Evolutionary conservation across 2,113 vertebrate species (phyloP), one percentile per base, ranked within the genome.

Genomic region (Lophotis ruficrista): DNA sequence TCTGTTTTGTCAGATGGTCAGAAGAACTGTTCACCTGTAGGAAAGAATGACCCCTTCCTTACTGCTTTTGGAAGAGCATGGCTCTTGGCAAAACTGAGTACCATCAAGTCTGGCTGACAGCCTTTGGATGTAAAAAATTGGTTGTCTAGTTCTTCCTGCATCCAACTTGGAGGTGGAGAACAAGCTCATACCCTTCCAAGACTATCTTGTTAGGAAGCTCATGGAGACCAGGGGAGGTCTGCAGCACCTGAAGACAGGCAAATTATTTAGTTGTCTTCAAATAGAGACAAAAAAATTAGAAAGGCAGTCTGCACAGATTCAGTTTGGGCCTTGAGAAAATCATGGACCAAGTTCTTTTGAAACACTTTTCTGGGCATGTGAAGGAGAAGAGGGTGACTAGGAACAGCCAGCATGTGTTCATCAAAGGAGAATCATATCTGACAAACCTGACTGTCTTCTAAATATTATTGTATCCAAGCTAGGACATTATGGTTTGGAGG

Each of bases 191-290:
- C 27, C 10, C 28, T 66, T 71, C 41, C 37, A 68, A 71, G 22
- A 23, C 7, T 9, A 5, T 57, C 16, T 25, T 15, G 3, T 43
- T n/a, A 72, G 38, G 24, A 77, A 83, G 4, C 8, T n/a, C 7
- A 0, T 71, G 38, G 14, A 86, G 24, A 80, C 14, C 19, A 31
- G 15, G 27, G 20, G 8, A 68, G 9, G 12, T 31, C 27, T 61
- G 13, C 37, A 75, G 2, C 45, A 5, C 21, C 14, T 56, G 37
- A 84, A 81, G 50, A 73, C 4, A 47, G 7, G 20, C 8, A n/a
- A 77, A 43, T 31, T 0, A 31, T 50, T 62, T 41, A 14, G 0
- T 0, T 1, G 1, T 47, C 33, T 70, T 94, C 38, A 41, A 57
- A 64, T 60, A 64, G 30, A 57, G 9, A 45, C 6, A 27, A 56